Conservation (phyloP, 2,797 vertebrate species). For the Sarcophilus harrisii region DNA sequence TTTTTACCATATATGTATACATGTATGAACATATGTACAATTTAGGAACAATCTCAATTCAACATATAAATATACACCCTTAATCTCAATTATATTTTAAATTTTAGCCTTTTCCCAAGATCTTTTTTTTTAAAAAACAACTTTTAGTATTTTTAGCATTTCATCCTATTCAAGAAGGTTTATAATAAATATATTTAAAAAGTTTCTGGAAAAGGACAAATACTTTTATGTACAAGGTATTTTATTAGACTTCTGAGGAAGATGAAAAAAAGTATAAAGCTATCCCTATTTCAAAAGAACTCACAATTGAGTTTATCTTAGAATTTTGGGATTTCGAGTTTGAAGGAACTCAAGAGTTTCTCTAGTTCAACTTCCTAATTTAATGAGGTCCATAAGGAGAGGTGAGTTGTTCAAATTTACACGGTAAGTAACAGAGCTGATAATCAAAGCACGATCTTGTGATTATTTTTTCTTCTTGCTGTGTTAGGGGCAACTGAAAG, state of each 20-base stretch:
- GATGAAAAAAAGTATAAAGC: background rate
- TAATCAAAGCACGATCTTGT: background rate
- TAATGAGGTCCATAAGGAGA: background rate
- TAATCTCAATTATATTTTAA: background rate
- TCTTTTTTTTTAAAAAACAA: background rate
- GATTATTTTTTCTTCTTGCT: background rate
- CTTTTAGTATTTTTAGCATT: slow-evolving; percentile 10
- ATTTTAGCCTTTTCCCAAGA: background rate
- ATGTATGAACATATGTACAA: background rate
- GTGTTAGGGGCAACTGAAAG: background rate
- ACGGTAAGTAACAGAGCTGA: background rate
- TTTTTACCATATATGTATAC: background rate
- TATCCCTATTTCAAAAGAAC: background rate
- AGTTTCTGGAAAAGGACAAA: background rate
- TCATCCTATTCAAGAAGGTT: slow-evolving; percentile 1
- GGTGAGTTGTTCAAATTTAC: background rate
- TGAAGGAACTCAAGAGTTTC: background rate
- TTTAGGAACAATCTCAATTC: background rate
- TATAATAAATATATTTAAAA: slow-evolving; percentile 12
- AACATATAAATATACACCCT: background rate
- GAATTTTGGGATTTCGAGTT: background rate
- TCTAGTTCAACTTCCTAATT: background rate
- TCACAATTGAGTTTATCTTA: background rate
- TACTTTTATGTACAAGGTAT: background rate
- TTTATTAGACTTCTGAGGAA: background rate